Conservation (phyloP, 2,797 vertebrate species). For the Margarornis squamiger region DNA sequence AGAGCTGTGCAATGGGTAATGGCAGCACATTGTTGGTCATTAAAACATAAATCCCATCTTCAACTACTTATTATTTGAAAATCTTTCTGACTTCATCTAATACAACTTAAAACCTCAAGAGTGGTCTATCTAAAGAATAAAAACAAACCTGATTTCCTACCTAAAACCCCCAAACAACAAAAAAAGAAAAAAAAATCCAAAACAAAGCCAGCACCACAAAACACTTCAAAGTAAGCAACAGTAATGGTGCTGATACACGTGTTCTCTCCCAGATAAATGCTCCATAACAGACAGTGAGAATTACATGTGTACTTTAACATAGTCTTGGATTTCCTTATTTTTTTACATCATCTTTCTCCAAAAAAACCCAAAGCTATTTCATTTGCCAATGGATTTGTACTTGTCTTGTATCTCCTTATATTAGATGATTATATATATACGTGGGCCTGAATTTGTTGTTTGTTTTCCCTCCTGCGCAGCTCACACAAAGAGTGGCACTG, state of each 20-base stretch:
- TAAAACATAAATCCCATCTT: neutral
- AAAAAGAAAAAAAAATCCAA: fast-evolving
- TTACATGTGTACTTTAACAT: neutral
- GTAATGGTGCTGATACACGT: neutral
- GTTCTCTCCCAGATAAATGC: neutral
- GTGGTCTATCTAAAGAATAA: neutral
- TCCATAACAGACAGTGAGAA: neutral
- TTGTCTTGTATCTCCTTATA: slow-evolving; percentile 25
- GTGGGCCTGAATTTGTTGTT: slow-evolving; percentile 58
- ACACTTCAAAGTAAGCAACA: neutral
- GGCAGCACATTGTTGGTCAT: neutral
- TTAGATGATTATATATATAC: slow-evolving; percentile 49
- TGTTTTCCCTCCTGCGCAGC: slow-evolving; percentile 39
- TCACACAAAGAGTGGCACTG: slow-evolving; percentile 61
- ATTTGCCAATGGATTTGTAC: slow-evolving; percentile 16
- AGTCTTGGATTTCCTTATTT: neutral
- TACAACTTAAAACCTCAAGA: neutral
- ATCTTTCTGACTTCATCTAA: neutral
- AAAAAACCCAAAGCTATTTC: neutral
- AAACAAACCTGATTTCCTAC: neutral
- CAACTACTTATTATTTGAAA: neutral
- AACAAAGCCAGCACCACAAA: neutral
- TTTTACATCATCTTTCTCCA: neutral
- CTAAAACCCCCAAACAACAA: neutral
- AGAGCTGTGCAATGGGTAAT: neutral